Conservation (phyloP, 2,113 vertebrate genomes). For the Rhadina sibilatrix region DNA sequence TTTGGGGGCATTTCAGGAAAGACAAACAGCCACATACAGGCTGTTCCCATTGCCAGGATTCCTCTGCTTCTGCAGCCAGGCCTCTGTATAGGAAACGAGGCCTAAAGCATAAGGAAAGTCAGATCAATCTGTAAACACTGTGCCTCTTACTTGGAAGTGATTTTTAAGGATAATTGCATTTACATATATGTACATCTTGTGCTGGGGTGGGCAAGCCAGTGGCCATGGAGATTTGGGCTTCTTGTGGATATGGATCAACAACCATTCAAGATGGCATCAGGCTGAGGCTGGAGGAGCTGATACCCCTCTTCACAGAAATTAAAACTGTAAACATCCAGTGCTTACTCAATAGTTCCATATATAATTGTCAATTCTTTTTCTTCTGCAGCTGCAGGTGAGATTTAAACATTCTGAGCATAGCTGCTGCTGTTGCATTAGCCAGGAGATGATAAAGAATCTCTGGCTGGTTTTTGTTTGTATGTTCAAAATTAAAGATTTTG, state of each 20-base stretch:
- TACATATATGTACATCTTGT: neutral
- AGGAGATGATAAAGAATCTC: neutral
- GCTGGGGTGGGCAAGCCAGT: neutral
- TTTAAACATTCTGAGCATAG: neutral
- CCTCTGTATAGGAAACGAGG: neutral
- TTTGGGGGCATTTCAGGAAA: neutral
- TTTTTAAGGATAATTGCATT: neutral
- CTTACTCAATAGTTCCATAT: neutral
- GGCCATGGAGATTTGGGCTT: neutral
- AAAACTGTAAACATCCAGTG: neutral
- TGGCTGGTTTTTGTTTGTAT: neutral
- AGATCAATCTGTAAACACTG: neutral
- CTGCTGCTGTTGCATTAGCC: neutral
- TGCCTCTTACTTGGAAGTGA: neutral
- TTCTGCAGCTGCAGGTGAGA: neutral
- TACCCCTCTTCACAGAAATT: neutral
- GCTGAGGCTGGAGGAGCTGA: neutral
- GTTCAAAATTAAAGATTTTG: neutral
- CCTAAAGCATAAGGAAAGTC: neutral
- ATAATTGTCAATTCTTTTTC: neutral
- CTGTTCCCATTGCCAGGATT: neutral
- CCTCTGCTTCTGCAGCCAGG: neutral
- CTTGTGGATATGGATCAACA: neutral
- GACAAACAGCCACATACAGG: neutral
- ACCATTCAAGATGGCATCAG: neutral